Evolutionary conservation across 2,113 vertebrate species (phyloP).

Genomic region (Atlantisia rogersi): DNA sequence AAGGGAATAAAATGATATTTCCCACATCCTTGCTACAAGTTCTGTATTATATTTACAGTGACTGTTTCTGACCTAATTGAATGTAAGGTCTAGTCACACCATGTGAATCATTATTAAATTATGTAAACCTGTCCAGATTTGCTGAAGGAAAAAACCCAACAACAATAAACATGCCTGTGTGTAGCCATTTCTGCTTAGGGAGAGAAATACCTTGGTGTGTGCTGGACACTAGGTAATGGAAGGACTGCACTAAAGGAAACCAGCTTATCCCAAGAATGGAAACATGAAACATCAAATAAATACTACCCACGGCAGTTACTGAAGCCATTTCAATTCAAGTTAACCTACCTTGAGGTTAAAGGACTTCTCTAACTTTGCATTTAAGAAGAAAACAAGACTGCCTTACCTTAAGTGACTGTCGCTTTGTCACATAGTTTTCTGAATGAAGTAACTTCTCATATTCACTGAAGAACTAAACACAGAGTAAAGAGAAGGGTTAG

Average conservation of each 20-base stretch:
- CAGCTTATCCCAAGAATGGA: background rate
- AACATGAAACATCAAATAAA: background rate
- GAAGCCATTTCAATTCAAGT: background rate
- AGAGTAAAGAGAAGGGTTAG: constrained; percentile 42
- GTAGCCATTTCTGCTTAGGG: background rate
- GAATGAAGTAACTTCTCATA: constrained; percentile 89
- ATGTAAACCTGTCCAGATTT: background rate
- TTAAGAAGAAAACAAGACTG: background rate
- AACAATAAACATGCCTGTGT: background rate
- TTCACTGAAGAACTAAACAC: constrained; percentile 86
- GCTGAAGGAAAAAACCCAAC: background rate
- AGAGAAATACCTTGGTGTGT: background rate
- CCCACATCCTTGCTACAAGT: background rate
- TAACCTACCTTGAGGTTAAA: background rate
- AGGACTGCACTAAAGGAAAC: background rate
- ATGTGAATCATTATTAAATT: background rate
- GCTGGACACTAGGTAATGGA: background rate
- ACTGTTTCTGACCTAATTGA: background rate
- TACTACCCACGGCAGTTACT: background rate
- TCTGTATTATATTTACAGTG: background rate
- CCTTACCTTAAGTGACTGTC: constrained; percentile 87
- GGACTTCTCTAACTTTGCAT: background rate
- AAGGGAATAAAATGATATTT: background rate
- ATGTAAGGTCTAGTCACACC: background rate
- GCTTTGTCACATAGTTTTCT: constrained; percentile 89